Percentiles rank a stretch among this genome's conserved stretches.
phyloP scores from a whole-genome alignment of 2,797 vertebrate genomes.

The Mallotus villosus region DNA sequence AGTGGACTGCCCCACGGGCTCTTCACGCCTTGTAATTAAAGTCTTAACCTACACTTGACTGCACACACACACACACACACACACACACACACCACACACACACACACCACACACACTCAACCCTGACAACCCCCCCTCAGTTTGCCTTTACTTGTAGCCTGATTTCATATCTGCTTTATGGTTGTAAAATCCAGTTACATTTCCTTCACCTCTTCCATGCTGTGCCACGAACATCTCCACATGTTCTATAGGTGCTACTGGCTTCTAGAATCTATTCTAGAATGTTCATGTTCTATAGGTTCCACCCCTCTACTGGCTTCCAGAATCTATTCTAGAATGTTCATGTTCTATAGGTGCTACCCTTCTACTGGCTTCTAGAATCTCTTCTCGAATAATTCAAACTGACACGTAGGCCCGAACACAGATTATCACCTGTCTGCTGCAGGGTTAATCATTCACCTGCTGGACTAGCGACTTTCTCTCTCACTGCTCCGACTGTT shows the following conservation, averaged over 20 bases:
- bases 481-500: conserved; percentile 34
- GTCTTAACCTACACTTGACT: conserved; percentile 39
- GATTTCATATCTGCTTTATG: conserved; percentile 49
- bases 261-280: no score
- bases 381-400: no score
- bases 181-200: conserved; percentile 42
- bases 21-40: conserved; percentile 48
- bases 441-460: conserved; percentile 55
- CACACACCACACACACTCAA: conserved; percentile 25
- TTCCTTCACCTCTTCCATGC: no score
- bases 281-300: no score
- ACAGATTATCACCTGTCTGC: conserved; percentile 8
- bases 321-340: background rate
- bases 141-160: conserved; percentile 51
- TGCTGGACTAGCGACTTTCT: conserved; percentile 7
- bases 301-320: background rate
- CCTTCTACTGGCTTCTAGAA: background rate
- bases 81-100: conserved; percentile 1
- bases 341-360: background rate
- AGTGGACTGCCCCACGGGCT: conserved; percentile 38
- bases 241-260: background rate
- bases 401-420: no score
- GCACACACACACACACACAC: conserved; percentile 4
- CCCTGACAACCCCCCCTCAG: conserved; percentile 53
- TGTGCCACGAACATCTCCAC: background rate